Conservation (phyloP, 2,888 invertebrate genomes). For the Callyntrura sp. region DNA sequence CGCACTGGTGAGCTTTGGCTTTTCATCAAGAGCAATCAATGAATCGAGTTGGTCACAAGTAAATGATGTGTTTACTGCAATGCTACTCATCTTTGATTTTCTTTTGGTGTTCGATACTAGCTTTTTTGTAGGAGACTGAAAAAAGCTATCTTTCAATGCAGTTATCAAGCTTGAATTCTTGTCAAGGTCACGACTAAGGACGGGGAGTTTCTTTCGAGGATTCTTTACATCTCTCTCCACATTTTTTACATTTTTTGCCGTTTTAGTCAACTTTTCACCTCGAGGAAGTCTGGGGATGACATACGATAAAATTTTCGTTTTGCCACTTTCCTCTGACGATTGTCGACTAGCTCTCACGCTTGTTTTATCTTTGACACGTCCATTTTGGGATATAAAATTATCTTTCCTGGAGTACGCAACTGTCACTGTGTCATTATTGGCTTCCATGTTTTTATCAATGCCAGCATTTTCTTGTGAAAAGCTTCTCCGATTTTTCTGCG, state of each 20-base stretch:
- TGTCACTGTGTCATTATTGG: neutral
- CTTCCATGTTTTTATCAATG: neutral
- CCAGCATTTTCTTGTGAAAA: neutral
- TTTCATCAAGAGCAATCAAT: neutral
- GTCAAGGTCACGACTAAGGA: neutral
- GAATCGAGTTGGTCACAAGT: constrained; percentile 8
- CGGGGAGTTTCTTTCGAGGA: neutral
- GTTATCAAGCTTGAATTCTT: neutral
- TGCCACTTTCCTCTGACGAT: neutral
- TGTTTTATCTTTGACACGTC: neutral
- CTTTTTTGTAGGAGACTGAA: constrained; percentile 19
- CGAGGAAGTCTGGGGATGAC: neutral
- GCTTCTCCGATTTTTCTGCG: neutral
- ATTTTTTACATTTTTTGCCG: neutral
- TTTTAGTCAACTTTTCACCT: neutral
- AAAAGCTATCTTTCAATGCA: neutral
- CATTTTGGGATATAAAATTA: neutral
- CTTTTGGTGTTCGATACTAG: neutral
- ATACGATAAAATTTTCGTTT: neutral
- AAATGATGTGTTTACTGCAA: constrained; percentile 28
- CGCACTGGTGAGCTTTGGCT: neutral
- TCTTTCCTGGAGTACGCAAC: neutral
- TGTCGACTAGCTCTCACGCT: neutral
- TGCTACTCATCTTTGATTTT: neutral
- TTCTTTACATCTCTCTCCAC: neutral